Evolutionary conservation across 2,113 vertebrate genomes (phyloP), one percentile per base, ranked within the genome.

Genomic region (Ptilonorhynchus violaceus): DNA sequence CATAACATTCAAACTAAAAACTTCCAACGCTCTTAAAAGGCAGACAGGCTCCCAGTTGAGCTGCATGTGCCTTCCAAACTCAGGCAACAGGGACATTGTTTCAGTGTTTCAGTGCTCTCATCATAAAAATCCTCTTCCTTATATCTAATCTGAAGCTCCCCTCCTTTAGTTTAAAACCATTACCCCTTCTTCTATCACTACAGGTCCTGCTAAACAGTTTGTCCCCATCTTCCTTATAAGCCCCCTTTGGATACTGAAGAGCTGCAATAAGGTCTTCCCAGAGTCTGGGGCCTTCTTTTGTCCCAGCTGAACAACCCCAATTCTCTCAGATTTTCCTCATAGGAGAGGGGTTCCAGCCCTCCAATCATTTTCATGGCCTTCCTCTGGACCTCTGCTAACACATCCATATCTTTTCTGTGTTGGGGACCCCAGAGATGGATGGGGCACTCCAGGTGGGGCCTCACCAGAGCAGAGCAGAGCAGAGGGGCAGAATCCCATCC

Each of bases 311-410:
- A 63, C 55, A 52, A 27, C 15, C 3, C 11, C 41, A 67, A 13
- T 13, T 56, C 49, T 63, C 68, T 68, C 55, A 69, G 24, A 33
- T 49, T 44, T 27, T 69, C 44, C 22, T 58, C 55, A 35, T 1
- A 58, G 30, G 1, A 4, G 28, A 74, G 24, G 28, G 35, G 25
- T 15, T 89, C 55, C 53, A 50, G 4, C 12, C 2, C 17, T 50
- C 20, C 1, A 0, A 56, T 23, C 6, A 58, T 50, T 50, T 62
- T 39, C 3, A 7, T 35, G 33, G 7, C 24, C 22, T 15, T 63
- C 14, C 9, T 20, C 60, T 39, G 3, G 20, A 44, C 47, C 23
- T 60, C 30, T 16, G 55, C 47, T 5, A 58, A 23, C 9, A 62
- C 4, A 6, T 56, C 35, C 16, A 9, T 14, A 12, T 31, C 14